Evolutionary conservation across 2,113 vertebrate genomes (phyloP).

Genomic region (Osmerus eperlanus): DNA sequence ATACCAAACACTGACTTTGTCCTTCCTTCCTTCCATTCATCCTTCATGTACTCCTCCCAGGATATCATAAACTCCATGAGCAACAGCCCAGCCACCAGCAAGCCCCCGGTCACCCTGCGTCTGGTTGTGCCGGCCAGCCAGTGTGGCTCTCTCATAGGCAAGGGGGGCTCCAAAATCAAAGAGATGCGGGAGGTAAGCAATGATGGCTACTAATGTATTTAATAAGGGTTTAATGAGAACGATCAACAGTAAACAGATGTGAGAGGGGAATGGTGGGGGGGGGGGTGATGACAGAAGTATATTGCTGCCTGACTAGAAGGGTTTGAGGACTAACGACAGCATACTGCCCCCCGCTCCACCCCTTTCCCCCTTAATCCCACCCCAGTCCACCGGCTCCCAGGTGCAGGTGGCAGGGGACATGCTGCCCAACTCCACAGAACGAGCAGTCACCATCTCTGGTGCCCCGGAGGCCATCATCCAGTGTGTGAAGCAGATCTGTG

Average conservation of each 20-base stretch:
- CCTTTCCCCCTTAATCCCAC: neutral
- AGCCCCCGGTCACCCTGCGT: conserved; percentile 90
- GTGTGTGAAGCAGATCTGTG: conserved; percentile 99
- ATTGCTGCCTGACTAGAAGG: no score
- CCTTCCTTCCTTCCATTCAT: neutral
- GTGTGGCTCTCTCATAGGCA: conserved; percentile 94
- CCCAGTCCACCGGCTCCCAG: conserved; percentile 94
- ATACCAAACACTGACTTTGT: neutral
- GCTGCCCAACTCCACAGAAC: conserved; percentile 97
- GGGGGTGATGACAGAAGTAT: no score
- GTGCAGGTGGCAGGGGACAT: conserved; percentile 98
- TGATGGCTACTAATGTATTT: neutral
- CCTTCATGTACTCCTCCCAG: conserved; percentile 56
- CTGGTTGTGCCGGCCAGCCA: conserved; percentile 94
- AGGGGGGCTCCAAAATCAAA: conserved; percentile 98
- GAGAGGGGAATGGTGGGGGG: no score
- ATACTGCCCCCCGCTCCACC: no score
- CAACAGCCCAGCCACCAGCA: conserved; percentile 96
- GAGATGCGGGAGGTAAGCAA: conserved; percentile 90
- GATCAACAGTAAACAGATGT: no score
- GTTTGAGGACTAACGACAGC: no score
- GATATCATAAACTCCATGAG: conserved; percentile 99
- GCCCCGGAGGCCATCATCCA: conserved; percentile 98
- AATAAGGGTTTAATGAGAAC: no score
- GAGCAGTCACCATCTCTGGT: conserved; percentile 96